phyloP scores from a whole-genome alignment of 2,888 invertebrate genomes.

The Caenorhabditis wallacei region DNA sequence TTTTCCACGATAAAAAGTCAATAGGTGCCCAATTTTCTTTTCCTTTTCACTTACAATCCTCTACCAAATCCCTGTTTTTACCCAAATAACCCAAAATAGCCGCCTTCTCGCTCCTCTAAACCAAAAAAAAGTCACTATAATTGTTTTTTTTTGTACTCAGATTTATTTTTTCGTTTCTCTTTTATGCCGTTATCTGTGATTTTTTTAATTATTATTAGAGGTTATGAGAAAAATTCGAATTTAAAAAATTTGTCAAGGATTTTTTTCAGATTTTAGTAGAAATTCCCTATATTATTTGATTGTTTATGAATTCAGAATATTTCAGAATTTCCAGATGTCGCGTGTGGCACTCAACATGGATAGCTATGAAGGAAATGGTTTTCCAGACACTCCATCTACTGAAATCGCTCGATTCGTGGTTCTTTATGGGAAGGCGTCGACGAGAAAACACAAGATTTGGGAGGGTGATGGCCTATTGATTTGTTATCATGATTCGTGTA shows the following conservation, averaged over 20 bases:
- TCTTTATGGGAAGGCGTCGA: constrained; percentile 73
- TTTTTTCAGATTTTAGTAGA: neutral
- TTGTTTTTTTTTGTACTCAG: neutral
- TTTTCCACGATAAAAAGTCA: neutral
- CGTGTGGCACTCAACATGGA: constrained; percentile 48
- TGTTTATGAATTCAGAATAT: neutral
- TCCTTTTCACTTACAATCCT: constrained; percentile 20
- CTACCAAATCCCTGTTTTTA: constrained; percentile 1
- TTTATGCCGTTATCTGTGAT: constrained; percentile 27
- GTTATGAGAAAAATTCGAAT: constrained; percentile 12
- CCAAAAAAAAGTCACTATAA: neutral
- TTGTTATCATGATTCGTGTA: constrained; percentile 54
- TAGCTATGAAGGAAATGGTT: constrained; percentile 54
- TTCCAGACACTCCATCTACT: constrained; percentile 26
- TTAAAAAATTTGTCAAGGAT: neutral
- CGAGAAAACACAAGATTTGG: constrained; percentile 78
- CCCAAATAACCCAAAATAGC: neutral
- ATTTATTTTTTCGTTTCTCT: neutral
- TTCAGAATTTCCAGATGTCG: constrained; percentile 26
- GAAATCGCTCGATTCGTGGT: constrained; percentile 71
- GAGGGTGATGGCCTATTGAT: constrained; percentile 74
- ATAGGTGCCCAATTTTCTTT: constrained; percentile 41
- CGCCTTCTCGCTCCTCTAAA: constrained; percentile 1
- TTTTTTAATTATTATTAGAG: constrained; percentile 10
- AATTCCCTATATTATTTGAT: neutral